phyloP scores from a whole-genome alignment of 2,113 vertebrate species.

The Indicator maculatus region DNA sequence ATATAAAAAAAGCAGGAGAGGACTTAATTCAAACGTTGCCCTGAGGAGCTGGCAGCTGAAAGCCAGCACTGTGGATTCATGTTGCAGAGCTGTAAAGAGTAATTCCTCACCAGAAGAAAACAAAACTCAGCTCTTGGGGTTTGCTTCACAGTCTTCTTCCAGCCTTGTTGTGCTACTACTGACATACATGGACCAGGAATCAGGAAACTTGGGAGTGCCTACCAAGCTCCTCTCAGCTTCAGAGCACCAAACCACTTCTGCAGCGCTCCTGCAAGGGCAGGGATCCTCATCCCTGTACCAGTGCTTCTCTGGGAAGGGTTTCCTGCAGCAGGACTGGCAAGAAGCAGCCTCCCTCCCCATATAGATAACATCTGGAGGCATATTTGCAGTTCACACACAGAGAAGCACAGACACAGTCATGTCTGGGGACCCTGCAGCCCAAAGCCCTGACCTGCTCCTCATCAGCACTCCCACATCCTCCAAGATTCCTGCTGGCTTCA shows the following conservation, averaged over 20 bases:
- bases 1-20: background rate
- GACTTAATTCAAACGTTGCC: constrained; percentile 32
- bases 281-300: background rate
- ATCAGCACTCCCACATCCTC: background rate
- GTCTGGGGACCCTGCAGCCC: background rate
- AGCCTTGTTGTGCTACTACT: background rate
- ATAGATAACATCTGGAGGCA: no score
- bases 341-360: no score
- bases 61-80: background rate
- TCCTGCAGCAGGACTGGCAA: no score
- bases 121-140: background rate
- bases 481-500: background rate
- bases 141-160: background rate
- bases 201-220: background rate
- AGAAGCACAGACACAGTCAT: background rate
- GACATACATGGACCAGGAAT: background rate
- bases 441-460: background rate
- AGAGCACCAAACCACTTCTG: background rate
- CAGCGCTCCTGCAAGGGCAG: background rate
- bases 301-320: background rate
- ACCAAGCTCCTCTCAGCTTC: background rate
- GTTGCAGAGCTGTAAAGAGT: background rate
- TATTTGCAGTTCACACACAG: background rate
- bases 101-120: background rate
- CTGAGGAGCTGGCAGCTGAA: constrained; percentile 27